Evolutionary conservation across 2,888 invertebrate genomes (phyloP).

Genomic region (Drosophila mercatorum): DNA sequence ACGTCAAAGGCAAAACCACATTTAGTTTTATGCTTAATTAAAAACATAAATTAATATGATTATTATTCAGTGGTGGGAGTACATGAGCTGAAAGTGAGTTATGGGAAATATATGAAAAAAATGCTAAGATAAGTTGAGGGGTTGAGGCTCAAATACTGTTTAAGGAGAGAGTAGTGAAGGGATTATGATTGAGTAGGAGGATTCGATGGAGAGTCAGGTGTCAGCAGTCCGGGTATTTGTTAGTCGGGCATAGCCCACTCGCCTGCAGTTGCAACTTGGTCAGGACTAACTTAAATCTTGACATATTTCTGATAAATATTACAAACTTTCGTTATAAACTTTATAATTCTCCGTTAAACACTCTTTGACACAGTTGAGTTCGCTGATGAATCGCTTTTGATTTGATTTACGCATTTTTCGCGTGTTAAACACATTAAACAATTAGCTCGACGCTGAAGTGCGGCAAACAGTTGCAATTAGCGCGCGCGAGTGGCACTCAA

Average conservation of each 20-base stretch:
- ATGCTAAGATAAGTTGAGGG: too few relatives aligned
- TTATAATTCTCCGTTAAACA: not conserved
- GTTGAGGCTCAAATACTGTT: too few relatives aligned
- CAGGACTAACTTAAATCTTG: not conserved
- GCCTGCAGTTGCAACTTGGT: not conserved
- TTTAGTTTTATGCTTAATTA: slow-evolving; percentile 24
- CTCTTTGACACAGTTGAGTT: slow-evolving; percentile 1
- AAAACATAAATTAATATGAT: slow-evolving; percentile 9
- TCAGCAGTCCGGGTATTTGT: not conserved
- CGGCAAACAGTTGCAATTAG: slow-evolving; percentile 67
- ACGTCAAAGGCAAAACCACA: slow-evolving; percentile 9
- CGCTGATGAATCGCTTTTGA: slow-evolving; percentile 12
- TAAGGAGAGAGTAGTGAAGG: too few relatives aligned
- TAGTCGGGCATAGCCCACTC: not conserved
- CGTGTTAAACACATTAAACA: slow-evolving; percentile 52
- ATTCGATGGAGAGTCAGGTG: too few relatives aligned
- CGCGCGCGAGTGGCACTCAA: slow-evolving; percentile 68
- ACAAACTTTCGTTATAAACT: not conserved
- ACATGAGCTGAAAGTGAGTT: too few relatives aligned
- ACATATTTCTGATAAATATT: not conserved
- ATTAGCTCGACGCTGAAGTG: slow-evolving; percentile 54
- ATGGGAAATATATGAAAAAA: too few relatives aligned
- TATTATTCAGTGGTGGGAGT: not conserved
- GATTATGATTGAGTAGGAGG: too few relatives aligned
- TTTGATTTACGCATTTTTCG: slow-evolving; percentile 11